Conservation (phyloP, 2,797 vertebrate genomes). For the Menidia menidia region DNA sequence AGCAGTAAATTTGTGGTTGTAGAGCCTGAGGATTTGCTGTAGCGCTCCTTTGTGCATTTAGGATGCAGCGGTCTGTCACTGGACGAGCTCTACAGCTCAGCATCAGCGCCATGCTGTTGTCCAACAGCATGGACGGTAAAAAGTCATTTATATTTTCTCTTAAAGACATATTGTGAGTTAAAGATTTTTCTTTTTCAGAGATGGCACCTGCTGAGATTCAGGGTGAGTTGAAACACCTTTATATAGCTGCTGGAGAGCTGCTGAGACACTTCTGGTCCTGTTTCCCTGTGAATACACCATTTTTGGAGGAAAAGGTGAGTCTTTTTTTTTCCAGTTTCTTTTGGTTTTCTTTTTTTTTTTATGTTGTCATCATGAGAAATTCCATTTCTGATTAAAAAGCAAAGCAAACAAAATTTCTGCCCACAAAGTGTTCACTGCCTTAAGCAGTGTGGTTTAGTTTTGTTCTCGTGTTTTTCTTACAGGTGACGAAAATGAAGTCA, state of each 20-base stretch:
- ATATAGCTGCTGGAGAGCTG: slow-evolving; percentile 93
- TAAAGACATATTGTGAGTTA: neutral
- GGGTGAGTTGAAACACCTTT: slow-evolving; percentile 95
- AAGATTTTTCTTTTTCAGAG: slow-evolving; percentile 80
- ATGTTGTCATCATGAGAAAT: slow-evolving; percentile 12
- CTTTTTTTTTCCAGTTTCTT: slow-evolving; percentile 4
- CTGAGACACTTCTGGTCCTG: slow-evolving; percentile 98
- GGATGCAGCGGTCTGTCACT: no score
- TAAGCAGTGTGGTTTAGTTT: neutral
- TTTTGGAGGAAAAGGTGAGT: slow-evolving; percentile 97
- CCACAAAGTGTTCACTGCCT: neutral
- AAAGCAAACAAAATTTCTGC: neutral
- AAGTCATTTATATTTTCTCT: neutral
- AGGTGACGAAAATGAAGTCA: slow-evolving; percentile 97
- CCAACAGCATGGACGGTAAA: no score
- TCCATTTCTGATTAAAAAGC: neutral
- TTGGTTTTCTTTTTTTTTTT: neutral
- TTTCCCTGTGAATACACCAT: slow-evolving; percentile 95
- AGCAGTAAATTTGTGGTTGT: no score
- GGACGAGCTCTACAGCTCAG: no score
- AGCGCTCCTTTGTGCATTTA: neutral
- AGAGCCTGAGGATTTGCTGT: no score
- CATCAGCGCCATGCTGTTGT: no score
- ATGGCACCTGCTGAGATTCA: slow-evolving; percentile 95
- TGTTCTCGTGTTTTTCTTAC: slow-evolving; percentile 6